A percentile compares a stretch with the other conserved stretches of the same genome.
These are phyloP conservation scores for Lichenostomus cassidix DNA, from an alignment of 2,113 vertebrate species.

Conservation along the genomic window DNA sequence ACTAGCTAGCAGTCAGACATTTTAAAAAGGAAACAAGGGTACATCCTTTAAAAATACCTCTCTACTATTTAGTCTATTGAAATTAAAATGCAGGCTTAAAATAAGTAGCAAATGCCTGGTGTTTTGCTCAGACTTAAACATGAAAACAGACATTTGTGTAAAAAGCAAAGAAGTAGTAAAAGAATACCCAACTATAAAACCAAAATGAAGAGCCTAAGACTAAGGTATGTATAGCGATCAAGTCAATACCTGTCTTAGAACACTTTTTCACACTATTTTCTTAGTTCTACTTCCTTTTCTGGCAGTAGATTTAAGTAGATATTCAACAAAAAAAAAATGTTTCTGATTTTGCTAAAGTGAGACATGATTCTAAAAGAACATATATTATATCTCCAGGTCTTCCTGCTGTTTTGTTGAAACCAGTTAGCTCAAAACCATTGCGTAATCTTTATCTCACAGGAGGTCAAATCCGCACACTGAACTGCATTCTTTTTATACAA, in stretches of 20 bases:
- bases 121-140: not conserved
- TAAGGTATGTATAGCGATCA: not conserved
- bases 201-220: not conserved
- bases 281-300: not conserved
- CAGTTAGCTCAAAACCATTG: not conserved
- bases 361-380: not conserved
- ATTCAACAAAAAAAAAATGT: not conserved
- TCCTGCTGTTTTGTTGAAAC: not conserved
- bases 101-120: not conserved
- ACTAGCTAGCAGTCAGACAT: not conserved
- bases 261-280: not conserved
- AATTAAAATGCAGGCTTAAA: not conserved
- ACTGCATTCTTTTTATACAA: not conserved
- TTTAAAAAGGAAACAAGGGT: not conserved
- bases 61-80: not conserved
- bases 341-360: not conserved
- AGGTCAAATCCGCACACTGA: not conserved
- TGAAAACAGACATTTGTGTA: not conserved
- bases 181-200: accelerated
- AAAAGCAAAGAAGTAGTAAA: not conserved
- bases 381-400: not conserved
- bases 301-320: not conserved
- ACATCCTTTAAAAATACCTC: not conserved
- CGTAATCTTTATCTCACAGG: not conserved
- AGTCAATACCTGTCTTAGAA: not conserved